A percentile compares a stretch with the other conserved stretches of the same genome.
phyloP scores from a whole-genome alignment of 2,797 vertebrate genomes.

The Sebastes baramenuke region DNA sequence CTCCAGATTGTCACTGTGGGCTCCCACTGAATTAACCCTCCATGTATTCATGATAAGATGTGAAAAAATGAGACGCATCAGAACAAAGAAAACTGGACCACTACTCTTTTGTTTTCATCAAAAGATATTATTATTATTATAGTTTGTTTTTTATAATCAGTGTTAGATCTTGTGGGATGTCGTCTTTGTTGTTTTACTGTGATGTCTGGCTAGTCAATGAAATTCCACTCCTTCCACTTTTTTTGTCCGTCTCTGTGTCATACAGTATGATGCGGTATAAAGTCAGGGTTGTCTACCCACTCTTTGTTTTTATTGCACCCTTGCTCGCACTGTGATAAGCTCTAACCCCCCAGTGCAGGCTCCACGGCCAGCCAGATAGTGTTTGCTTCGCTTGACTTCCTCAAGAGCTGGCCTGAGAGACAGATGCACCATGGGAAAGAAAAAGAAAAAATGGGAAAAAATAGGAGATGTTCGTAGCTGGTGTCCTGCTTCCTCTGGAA shows the following conservation, averaged over 20 bases:
- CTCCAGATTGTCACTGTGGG: constrained; percentile 37
- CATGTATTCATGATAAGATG: constrained; percentile 30
- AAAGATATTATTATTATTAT: neutral
- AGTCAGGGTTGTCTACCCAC: constrained; percentile 30
- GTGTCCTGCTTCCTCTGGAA: constrained; percentile 22
- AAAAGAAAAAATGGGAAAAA: constrained; percentile 2
- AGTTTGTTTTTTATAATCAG: neutral
- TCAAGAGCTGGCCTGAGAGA: constrained; percentile 56
- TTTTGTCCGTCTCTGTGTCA: constrained; percentile 6
- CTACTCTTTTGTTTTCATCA: neutral
- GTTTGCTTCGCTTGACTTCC: constrained; percentile 71
- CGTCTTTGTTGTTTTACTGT: neutral
- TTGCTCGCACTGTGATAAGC: constrained; percentile 56
- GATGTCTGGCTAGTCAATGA: constrained; percentile 6
- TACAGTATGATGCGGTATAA: constrained; percentile 27
- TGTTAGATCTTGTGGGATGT: neutral
- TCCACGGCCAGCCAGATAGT: constrained; percentile 62
- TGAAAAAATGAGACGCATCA: neutral
- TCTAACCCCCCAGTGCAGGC: constrained; percentile 39
- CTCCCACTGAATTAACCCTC: constrained; percentile 35
- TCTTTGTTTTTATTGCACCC: constrained; percentile 64
- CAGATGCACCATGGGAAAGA: constrained; percentile 62
- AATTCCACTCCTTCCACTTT: constrained; percentile 7
- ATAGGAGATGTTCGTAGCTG: constrained; percentile 25
- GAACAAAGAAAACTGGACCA: constrained; percentile 10